phyloP scores from a whole-genome alignment of 2,888 invertebrate genomes.

The Euclidia mi region DNA sequence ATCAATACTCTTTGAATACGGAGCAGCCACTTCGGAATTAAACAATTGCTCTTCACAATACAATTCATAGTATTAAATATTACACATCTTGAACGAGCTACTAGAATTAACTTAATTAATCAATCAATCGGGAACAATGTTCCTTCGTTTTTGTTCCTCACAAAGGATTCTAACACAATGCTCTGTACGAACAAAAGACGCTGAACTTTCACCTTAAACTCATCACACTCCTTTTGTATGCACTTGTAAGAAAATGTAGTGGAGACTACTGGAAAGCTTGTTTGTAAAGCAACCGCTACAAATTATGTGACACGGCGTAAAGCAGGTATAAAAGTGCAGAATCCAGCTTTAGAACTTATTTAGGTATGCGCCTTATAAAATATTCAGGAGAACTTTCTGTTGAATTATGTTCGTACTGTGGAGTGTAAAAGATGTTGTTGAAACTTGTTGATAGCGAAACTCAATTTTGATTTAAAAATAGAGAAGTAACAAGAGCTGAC shows the following conservation, averaged over 20 bases:
- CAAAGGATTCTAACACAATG: slow-evolving; percentile 70
- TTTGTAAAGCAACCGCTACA: slow-evolving; percentile 15
- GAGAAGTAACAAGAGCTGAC: too few relatives aligned
- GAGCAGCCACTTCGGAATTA: slow-evolving; percentile 23
- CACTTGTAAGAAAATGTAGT: slow-evolving; percentile 37
- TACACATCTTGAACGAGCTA: slow-evolving; percentile 48
- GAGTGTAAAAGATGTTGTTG: too few relatives aligned
- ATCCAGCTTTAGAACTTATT: too few relatives aligned
- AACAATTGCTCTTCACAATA: slow-evolving; percentile 32
- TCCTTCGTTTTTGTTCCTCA: slow-evolving; percentile 75
- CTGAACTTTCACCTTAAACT: slow-evolving; percentile 74
- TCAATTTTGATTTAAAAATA: too few relatives aligned
- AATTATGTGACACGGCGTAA: neutral
- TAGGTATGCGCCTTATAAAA: too few relatives aligned
- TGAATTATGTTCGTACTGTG: too few relatives aligned
- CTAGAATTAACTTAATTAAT: slow-evolving; percentile 76
- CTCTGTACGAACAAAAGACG: slow-evolving; percentile 59
- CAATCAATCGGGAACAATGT: slow-evolving; percentile 81
- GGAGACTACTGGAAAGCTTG: slow-evolving; percentile 32
- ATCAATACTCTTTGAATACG: slow-evolving; percentile 20
- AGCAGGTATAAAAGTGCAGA: too few relatives aligned
- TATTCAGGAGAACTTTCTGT: too few relatives aligned
- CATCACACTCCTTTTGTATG: slow-evolving; percentile 64
- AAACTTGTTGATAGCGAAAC: too few relatives aligned
- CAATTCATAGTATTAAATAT: slow-evolving; percentile 56